Evolutionary conservation across 1,140 invertebrate species (phyloP), one percentile per base, ranked within the genome.

Genomic region (Oedothorax gibbosus): DNA sequence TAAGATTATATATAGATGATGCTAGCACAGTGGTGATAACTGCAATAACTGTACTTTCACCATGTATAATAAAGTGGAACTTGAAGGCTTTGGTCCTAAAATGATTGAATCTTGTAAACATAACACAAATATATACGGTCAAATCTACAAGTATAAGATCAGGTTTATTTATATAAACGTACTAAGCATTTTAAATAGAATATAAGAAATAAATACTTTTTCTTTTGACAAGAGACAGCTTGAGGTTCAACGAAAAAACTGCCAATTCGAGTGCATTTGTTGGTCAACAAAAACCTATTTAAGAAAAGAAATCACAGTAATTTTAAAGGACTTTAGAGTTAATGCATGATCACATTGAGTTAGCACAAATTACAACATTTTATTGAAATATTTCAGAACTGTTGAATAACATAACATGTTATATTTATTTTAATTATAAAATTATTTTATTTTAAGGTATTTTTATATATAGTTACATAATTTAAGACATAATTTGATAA

Each of bases 31-130:
- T 95, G 91, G 99, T 97, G 68, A 99, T 95, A 87, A 96, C 98
- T 85, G 97, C 96, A 91, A 98, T 99, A 79, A 99, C 97, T 65
- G 97, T 98, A 89, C 96, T 97, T 91, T 99, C 98, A 79, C 98
- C 98, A 91, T 99, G 98, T 80, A 99, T 95, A 91, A 99, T 99
- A 92, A 99, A 99, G 88, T 96, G 95, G 91, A 99, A 98, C 75
- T 96, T 95, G 91, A 98, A 97, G 72, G 96, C 96, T 91, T 91
- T 97, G 96, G 75, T 76, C 56, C 80, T 82, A 64, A 10, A 62
- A 49, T 2, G 15, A 35, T 35, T 35, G 1, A 35, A 35, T 35
- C 35, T 35, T 35, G 1, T 35, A 35, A 35, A 35, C 35, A 35
- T 35, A 35, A 35, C 35, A 35, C 35, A 35, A 35, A 35, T 35